Conservation (phyloP, 2,797 vertebrate species). For the Anabacerthia variegaticeps region DNA sequence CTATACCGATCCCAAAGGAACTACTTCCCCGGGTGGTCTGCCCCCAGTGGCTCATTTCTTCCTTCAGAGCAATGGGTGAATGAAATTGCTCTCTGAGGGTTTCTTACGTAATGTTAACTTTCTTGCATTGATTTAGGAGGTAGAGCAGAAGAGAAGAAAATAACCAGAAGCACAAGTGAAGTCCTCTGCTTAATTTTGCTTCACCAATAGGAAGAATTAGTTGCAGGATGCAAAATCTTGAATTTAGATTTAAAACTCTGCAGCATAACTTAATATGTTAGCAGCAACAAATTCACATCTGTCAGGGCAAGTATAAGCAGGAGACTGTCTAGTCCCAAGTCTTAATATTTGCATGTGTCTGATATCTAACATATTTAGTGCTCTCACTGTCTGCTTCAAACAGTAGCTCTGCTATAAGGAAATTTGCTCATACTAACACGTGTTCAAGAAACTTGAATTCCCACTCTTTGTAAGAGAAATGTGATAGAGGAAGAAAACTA, state of each 20-base stretch:
- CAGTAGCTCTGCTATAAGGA: not conserved
- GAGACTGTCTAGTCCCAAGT: not conserved
- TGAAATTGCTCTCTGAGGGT: not conserved
- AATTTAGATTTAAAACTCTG: not conserved
- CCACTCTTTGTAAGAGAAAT: not conserved
- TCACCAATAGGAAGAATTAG: not conserved
- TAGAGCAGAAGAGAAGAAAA: not conserved
- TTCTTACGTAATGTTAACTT: not conserved
- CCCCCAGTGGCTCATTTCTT: not conserved
- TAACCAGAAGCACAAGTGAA: not conserved
- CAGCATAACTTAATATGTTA: fast-evolving
- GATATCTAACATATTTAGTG: not conserved
- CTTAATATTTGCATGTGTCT: not conserved
- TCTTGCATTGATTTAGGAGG: not conserved
- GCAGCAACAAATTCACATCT: not conserved
- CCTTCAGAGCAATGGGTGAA: not conserved
- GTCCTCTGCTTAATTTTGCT: not conserved
- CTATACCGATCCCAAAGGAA: not conserved
- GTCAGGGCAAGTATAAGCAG: not conserved
- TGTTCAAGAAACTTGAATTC: not conserved
- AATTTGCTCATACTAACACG: not conserved
- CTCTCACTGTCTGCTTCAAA: not conserved
- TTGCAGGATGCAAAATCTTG: not conserved
- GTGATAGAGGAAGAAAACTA: not conserved
- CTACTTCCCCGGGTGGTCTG: not conserved